Percentiles rank a stretch among this genome's conserved stretches.
Conservation (phyloP, 2,888 invertebrate genomes). For the Elysia crispata region DNA sequence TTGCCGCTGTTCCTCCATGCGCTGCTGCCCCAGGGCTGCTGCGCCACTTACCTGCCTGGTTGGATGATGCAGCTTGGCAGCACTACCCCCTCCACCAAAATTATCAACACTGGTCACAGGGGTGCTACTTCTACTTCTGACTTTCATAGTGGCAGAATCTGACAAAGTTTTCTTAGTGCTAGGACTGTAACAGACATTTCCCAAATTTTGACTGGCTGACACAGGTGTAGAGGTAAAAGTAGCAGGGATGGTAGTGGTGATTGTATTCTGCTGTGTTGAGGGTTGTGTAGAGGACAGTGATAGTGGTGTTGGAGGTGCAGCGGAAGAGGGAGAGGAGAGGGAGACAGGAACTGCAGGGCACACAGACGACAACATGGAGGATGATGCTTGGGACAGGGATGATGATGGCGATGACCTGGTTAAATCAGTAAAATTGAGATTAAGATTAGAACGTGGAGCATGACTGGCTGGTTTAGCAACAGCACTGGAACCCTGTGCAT, state of each 20-base stretch:
- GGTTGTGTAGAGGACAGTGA: neutral
- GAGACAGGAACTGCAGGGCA: neutral
- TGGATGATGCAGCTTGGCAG: neutral
- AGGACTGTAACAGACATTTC: constrained; percentile 69
- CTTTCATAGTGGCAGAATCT: too few relatives aligned
- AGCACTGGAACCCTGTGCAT: too few relatives aligned
- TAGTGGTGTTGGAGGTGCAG: constrained; percentile 6
- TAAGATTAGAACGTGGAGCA: constrained; percentile 35
- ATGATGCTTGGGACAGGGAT: constrained; percentile 5
- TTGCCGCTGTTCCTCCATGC: neutral
- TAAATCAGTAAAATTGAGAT: constrained; percentile 37
- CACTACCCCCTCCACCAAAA: neutral
- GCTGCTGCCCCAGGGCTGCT: constrained; percentile 9
- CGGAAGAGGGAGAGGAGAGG: constrained; percentile 13
- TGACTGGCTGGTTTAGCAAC: too few relatives aligned
- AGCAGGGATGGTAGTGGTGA: neutral
- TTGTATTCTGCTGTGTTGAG: neutral
- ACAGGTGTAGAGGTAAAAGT: constrained; percentile 17
- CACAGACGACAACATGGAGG: constrained; percentile 5
- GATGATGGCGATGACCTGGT: constrained; percentile 23
- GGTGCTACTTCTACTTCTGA: too few relatives aligned
- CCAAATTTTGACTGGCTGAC: constrained; percentile 76
- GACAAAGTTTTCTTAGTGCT: too few relatives aligned
- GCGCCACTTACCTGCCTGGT: constrained; percentile 3
- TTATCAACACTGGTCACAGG: neutral